A percentile compares a stretch with the other conserved stretches of the same genome.
Evolutionary conservation across 2,888 invertebrate species (phyloP).

Genomic region (Sminthurinus aureus): DNA sequence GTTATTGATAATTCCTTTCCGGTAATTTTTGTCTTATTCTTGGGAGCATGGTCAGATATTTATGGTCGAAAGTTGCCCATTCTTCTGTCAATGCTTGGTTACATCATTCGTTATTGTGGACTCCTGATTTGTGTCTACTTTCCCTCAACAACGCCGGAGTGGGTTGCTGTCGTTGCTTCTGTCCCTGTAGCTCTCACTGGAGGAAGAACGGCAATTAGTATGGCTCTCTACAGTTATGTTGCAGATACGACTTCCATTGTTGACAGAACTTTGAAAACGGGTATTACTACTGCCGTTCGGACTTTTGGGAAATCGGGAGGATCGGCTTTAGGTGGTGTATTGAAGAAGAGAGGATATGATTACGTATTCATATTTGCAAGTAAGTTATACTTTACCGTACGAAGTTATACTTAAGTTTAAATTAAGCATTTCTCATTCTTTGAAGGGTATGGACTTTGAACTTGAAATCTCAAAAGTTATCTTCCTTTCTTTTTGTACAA

Average conservation of each 20-base stretch:
- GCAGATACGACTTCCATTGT: conserved; percentile 65
- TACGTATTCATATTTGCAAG: conserved; percentile 55
- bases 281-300: conserved; percentile 68
- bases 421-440: too few species aligned
- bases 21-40: conserved; percentile 53
- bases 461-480: too few species aligned
- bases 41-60: conserved; percentile 59
- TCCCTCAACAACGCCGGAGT: conserved; percentile 49
- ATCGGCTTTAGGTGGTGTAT: conserved; percentile 58
- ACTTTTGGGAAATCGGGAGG: conserved; percentile 60
- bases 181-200: conserved; percentile 66
- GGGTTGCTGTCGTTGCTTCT: conserved; percentile 49
- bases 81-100: conserved; percentile 57
- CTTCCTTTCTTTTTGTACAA: too few species aligned
- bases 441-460: too few species aligned
- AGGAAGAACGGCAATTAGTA: conserved; percentile 65
- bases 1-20: conserved; percentile 60
- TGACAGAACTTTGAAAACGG: conserved; percentile 71
- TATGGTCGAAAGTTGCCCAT: conserved; percentile 59
- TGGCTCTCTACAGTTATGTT: conserved; percentile 60
- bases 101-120: conserved; percentile 53
- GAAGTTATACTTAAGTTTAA: too few species aligned
- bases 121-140: conserved; percentile 53
- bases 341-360: conserved; percentile 51
- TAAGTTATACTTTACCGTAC: too few species aligned